phyloP scores from a whole-genome alignment of 2,888 invertebrate species.

The Drosophila macrospina region DNA sequence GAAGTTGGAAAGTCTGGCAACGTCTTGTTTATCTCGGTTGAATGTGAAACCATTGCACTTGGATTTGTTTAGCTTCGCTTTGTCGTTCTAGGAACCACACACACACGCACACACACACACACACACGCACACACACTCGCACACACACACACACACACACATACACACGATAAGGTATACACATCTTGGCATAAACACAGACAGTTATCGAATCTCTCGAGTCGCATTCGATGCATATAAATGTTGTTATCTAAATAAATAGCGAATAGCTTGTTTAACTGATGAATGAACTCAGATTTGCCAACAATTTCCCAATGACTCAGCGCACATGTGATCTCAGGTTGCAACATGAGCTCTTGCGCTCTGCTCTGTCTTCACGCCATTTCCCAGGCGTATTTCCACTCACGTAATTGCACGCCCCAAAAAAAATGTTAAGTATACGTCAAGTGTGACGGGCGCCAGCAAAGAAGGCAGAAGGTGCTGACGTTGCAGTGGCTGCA shows the following conservation, averaged over 20 bases:
- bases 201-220: conserved; percentile 11
- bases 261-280: conserved; percentile 23
- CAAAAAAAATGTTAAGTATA: conserved; percentile 32
- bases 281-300: conserved; percentile 15
- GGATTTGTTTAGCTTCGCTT: conserved; percentile 2
- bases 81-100: neutral
- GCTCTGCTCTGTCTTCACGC: neutral
- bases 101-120: neutral
- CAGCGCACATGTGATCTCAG: conserved; percentile 1
- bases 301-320: conserved; percentile 26
- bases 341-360: neutral
- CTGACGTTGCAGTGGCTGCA: conserved; percentile 7
- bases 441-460: conserved; percentile 13
- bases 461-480: conserved; percentile 9
- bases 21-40: neutral
- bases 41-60: conserved; percentile 1
- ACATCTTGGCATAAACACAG: conserved; percentile 9
- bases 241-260: conserved; percentile 31
- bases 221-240: neutral
- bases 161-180: no score
- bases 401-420: conserved; percentile 12
- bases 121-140: neutral
- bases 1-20: neutral
- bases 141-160: neutral
- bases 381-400: conserved; percentile 5